Evolutionary conservation across 2,113 vertebrate genomes (phyloP).

Genomic region (Neoarius graeffei): DNA sequence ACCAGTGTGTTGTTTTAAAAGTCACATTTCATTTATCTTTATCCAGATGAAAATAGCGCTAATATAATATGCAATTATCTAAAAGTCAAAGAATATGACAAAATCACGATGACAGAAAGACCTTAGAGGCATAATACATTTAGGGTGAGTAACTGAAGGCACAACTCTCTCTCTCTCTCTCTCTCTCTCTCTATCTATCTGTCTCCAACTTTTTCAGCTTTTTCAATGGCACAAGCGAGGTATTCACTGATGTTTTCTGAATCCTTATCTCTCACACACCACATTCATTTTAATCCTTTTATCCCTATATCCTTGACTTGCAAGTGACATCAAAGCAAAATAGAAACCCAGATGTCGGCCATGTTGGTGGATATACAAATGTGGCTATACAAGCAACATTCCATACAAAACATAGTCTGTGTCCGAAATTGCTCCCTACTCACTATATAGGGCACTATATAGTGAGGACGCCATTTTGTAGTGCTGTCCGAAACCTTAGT

Average conservation of each 20-base stretch:
- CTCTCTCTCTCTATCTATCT: too few species aligned
- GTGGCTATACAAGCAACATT: too few species aligned
- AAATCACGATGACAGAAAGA: slow-evolving; percentile 11
- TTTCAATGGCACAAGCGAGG: neutral
- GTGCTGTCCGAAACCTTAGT: too few species aligned
- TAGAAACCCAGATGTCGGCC: too few species aligned
- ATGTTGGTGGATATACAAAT: too few species aligned
- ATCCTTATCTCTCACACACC: slow-evolving; percentile 8
- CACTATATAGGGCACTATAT: too few species aligned
- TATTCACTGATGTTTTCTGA: slow-evolving; percentile 53
- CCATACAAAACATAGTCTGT: too few species aligned
- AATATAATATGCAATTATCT: slow-evolving; percentile 18
- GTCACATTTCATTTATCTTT: neutral
- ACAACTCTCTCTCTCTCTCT: neutral
- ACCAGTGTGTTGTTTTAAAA: neutral
- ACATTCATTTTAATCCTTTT: slow-evolving; percentile 38
- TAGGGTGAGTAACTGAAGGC: slow-evolving; percentile 17
- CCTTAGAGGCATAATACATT: slow-evolving; percentile 15
- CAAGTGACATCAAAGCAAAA: too few species aligned
- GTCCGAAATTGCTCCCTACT: too few species aligned
- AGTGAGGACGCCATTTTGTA: too few species aligned
- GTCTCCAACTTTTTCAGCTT: neutral
- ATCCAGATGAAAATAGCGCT: slow-evolving; percentile 19
- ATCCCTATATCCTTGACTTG: slow-evolving; percentile 15
- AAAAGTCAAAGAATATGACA: slow-evolving; percentile 23